phyloP scores from a whole-genome alignment of 2,888 invertebrate species.

The Ichneumoninae sp. region DNA sequence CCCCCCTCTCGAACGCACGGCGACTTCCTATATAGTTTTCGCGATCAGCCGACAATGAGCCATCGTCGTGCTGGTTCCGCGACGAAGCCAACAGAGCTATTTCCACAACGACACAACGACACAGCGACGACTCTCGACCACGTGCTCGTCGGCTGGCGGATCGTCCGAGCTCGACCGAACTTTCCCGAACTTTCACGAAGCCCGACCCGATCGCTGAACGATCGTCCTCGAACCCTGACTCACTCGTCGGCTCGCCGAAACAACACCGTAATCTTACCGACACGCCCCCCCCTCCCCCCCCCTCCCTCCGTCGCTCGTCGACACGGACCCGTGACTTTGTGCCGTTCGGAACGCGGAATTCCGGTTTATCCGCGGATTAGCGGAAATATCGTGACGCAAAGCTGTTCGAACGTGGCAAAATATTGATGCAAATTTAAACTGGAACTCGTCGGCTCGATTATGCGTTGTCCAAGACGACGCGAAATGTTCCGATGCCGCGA shows the following conservation, averaged over 20 bases:
- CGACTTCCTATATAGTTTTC: constrained; percentile 25
- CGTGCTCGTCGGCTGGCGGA: constrained; percentile 76
- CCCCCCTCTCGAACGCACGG: neutral
- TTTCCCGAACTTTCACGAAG: constrained; percentile 44
- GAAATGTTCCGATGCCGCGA: neutral
- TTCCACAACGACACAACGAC: constrained; percentile 68
- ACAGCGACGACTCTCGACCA: constrained; percentile 70
- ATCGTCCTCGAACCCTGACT: constrained; percentile 70
- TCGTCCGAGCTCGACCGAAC: constrained; percentile 32
- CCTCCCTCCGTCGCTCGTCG: neutral
- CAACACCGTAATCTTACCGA: constrained; percentile 3
- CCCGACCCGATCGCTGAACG: constrained; percentile 28
- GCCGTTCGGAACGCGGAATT: neutral
- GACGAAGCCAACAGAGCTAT: constrained; percentile 66
- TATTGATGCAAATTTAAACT: no score
- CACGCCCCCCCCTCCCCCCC: neutral
- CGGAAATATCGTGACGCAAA: neutral
- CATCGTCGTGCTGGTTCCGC: constrained; percentile 41
- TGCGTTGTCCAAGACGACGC: neutral
- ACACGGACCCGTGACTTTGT: neutral
- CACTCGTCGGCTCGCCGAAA: constrained; percentile 26
- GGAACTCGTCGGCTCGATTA: neutral
- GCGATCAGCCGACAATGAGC: constrained; percentile 60
- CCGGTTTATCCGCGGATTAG: neutral
- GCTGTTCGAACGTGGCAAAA: neutral